Percentiles rank a stretch among this genome's conserved stretches.
Evolutionary conservation across 2,888 invertebrate genomes (phyloP).

Genomic region (Gisinianus flammeolus): DNA sequence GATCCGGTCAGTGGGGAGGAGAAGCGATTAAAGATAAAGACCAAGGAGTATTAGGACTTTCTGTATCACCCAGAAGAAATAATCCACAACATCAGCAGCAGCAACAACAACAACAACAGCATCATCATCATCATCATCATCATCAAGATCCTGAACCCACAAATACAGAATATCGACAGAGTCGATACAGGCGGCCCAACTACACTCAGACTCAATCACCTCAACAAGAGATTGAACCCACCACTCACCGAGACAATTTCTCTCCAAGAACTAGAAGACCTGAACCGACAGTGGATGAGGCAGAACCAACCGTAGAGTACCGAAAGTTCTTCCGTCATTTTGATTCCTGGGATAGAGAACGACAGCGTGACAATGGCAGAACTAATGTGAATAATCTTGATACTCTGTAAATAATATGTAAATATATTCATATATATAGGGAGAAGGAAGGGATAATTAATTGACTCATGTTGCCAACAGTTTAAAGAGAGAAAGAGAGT

Average conservation of each 20-base stretch:
- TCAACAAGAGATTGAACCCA: constrained; percentile 15
- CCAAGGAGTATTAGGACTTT: background rate
- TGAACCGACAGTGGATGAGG: background rate
- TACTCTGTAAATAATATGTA: background rate
- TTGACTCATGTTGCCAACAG: no score
- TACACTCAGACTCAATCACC: background rate
- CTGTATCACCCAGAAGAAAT: background rate
- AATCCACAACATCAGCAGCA: background rate
- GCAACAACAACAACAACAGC: no score
- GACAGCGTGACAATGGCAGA: constrained; percentile 11
- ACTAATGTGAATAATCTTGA: background rate
- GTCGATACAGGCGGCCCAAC: background rate
- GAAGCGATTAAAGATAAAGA: background rate
- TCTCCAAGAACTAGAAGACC: constrained; percentile 6
- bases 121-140: no score
- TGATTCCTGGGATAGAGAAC: constrained; percentile 56
- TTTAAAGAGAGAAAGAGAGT: background rate
- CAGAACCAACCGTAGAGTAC: constrained; percentile 2
- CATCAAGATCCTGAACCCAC: background rate
- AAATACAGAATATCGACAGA: constrained; percentile 2
- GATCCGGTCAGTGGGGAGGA: constrained; percentile 39
- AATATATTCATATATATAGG: no score
- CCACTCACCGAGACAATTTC: background rate
- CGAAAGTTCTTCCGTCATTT: constrained; percentile 58
- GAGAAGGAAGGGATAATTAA: no score